Evolutionary conservation across 2,113 vertebrate genomes (phyloP).

Genomic region (Prunella himalayana): DNA sequence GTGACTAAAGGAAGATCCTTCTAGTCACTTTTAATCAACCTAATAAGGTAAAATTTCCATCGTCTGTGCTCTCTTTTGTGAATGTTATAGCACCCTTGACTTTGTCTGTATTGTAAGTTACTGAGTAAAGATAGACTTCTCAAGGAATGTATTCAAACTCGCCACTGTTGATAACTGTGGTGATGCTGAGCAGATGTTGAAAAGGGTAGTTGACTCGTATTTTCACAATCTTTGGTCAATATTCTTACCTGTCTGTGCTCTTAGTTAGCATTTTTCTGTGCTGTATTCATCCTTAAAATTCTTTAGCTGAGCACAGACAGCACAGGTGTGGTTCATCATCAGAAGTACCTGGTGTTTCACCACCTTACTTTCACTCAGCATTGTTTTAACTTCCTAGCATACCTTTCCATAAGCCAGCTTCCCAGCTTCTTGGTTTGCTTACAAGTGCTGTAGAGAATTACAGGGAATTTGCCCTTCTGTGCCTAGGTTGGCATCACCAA

Average conservation of each 20-base stretch:
- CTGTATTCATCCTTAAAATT: not conserved
- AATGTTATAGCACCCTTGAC: not conserved
- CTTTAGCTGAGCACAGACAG: not conserved
- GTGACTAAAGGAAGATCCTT: not conserved
- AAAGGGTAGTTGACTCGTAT: not conserved
- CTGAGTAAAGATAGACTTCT: not conserved
- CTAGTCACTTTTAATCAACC: not conserved
- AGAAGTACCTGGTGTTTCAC: not conserved
- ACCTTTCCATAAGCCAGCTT: not conserved
- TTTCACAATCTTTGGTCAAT: not conserved
- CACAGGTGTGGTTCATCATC: not conserved
- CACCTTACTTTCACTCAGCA: not conserved
- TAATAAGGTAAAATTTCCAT: not conserved
- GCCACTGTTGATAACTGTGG: not conserved
- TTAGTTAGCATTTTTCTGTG: not conserved
- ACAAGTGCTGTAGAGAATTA: not conserved
- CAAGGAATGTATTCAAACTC: not conserved
- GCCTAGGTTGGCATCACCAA: not conserved
- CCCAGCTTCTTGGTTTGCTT: not conserved
- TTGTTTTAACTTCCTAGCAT: not conserved
- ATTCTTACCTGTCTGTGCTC: not conserved
- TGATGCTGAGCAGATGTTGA: not conserved
- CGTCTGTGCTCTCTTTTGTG: rapidly evolving
- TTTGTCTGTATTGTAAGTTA: not conserved
- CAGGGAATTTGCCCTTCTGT: not conserved